Conservation (phyloP, 2,113 vertebrate species). For the Campylomormyrus tamandua region DNA sequence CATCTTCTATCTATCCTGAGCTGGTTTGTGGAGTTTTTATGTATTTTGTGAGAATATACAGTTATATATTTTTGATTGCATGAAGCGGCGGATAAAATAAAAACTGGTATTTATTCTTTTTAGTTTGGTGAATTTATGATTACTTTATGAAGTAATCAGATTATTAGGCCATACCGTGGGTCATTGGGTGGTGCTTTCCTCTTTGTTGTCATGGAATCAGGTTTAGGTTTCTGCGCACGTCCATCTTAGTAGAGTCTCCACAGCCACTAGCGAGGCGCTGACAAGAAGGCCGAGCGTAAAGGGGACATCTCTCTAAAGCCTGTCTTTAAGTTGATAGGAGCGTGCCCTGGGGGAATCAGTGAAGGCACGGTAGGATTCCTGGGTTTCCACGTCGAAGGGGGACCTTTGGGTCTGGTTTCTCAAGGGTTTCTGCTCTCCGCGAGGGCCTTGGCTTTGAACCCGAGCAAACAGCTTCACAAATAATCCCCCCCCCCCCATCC, state of each 20-base stretch:
- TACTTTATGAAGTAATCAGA: background rate
- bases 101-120: background rate
- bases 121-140: background rate
- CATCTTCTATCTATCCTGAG: background rate
- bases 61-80: background rate
- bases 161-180: background rate
- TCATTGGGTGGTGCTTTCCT: background rate
- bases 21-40: background rate
- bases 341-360: background rate
- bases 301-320: background rate
- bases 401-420: background rate
- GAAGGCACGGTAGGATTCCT: background rate
- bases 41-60: background rate
- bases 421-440: background rate
- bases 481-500: conserved; percentile 7
- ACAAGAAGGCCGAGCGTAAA: background rate
- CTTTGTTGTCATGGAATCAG: background rate
- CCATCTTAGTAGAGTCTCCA: background rate
- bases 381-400: background rate
- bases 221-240: background rate
- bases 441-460: conserved; percentile 3
- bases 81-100: background rate
- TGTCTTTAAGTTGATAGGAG: background rate
- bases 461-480: conserved; percentile 1
- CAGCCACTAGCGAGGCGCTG: background rate